Conservation (phyloP, 2,888 invertebrate species). For the Ormyrus rosae region DNA sequence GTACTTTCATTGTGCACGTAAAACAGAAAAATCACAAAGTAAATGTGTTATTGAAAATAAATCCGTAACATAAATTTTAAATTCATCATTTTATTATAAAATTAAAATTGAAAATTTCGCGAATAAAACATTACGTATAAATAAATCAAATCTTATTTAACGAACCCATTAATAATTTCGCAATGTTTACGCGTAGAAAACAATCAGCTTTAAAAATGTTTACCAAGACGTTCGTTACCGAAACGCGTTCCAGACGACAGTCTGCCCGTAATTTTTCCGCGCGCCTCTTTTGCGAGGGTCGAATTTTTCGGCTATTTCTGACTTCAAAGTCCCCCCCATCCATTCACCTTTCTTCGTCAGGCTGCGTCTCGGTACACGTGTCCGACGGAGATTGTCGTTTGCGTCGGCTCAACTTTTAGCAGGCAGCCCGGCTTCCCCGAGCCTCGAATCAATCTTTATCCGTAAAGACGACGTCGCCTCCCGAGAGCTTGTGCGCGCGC, state of each 20-base stretch:
- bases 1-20: too few species aligned
- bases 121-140: too few species aligned
- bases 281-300: neutral
- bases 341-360: constrained; percentile 34
- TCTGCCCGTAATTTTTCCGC: constrained; percentile 7
- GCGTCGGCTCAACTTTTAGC: constrained; percentile 22
- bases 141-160: too few species aligned
- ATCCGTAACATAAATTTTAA: too few species aligned
- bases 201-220: too few species aligned
- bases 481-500: neutral
- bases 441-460: constrained; percentile 41
- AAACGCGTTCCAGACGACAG: neutral
- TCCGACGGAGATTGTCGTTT: neutral
- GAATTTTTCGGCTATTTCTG: constrained; percentile 45
- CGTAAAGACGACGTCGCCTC: neutral
- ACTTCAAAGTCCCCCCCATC: constrained; percentile 44
- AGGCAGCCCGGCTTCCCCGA: neutral
- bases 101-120: too few species aligned
- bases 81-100: too few species aligned
- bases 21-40: too few species aligned
- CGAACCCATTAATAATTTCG: too few species aligned
- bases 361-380: neutral
- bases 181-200: too few species aligned
- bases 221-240: too few species aligned
- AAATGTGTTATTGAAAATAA: too few species aligned